These are phyloP conservation scores for Epinephelus cyanopodus DNA, from an alignment of 2,113 vertebrate species.

Conservation along the genomic window DNA sequence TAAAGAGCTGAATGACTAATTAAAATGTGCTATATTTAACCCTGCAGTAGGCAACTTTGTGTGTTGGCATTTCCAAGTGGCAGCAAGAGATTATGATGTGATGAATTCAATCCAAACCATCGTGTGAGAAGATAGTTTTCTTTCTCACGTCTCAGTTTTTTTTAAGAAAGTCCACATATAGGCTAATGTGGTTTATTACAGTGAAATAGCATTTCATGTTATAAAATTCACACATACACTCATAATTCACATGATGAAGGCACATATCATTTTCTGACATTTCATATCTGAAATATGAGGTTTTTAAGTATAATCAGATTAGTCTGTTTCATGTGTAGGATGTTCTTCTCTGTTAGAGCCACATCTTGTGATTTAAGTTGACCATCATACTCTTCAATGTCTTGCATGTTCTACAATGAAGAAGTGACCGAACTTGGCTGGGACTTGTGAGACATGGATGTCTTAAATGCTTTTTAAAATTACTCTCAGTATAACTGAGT, in stretches of 20 bases:
- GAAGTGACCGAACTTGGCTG: too few relatives aligned
- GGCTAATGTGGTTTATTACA: neutral
- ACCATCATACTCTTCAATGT: neutral
- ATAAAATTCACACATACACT: neutral
- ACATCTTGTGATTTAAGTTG: neutral
- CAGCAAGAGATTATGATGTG: slow-evolving; percentile 12
- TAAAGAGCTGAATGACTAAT: slow-evolving; percentile 51
- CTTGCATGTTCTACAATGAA: neutral
- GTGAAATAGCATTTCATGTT: neutral
- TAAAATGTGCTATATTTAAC: slow-evolving; percentile 62
- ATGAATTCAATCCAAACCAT: slow-evolving; percentile 3
- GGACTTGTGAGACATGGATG: too few relatives aligned
- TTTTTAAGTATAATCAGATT: neutral
- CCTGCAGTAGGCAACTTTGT: slow-evolving; percentile 39
- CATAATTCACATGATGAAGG: neutral
- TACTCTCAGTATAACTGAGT: slow-evolving; percentile 9
- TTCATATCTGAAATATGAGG: neutral
- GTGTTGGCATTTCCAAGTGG: slow-evolving; percentile 29
- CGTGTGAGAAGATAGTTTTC: neutral
- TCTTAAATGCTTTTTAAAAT: neutral
- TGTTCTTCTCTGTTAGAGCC: neutral
- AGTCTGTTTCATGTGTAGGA: neutral
- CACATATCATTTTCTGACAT: neutral
- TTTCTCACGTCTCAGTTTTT: neutral
- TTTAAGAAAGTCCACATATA: neutral